Conservation (phyloP, 1,140 invertebrate genomes). For the Halictus rubicundus region DNA sequence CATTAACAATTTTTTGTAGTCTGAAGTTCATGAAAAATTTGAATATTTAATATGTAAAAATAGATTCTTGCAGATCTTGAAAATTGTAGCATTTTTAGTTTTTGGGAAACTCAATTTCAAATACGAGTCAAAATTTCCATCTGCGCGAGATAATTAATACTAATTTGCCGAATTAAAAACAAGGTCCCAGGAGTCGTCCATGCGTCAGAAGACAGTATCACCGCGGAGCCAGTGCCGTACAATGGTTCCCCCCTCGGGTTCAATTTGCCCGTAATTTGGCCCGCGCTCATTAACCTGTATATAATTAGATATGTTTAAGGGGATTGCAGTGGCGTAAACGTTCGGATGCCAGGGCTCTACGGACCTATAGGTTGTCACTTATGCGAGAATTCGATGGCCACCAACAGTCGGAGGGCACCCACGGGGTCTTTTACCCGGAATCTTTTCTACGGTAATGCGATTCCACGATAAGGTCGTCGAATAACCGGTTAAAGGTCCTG, state of each 20-base stretch:
- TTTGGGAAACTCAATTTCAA: no score
- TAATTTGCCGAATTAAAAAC: no score
- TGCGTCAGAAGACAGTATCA: no score
- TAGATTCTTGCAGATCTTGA: no score
- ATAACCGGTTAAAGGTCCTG: constrained; percentile 13
- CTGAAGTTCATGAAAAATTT: no score
- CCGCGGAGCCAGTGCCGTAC: background rate
- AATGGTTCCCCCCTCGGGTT: constrained; percentile 4
- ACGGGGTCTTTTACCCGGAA: background rate
- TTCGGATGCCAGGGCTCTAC: background rate
- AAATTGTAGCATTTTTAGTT: no score
- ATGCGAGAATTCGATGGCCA: background rate
- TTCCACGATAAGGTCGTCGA: background rate
- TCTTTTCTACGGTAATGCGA: constrained; percentile 4
- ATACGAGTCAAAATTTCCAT: no score
- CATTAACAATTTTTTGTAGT: no score
- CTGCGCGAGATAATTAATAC: no score
- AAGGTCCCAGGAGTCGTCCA: no score
- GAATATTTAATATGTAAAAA: no score
- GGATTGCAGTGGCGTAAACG: constrained; percentile 16
- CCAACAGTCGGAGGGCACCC: background rate
- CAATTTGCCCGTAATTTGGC: constrained; percentile 62
- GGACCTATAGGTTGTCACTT: constrained; percentile 35
- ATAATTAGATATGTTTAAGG: constrained; percentile 49
- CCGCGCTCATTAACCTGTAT: constrained; percentile 55